Percentiles rank a stretch among this genome's conserved stretches.
Evolutionary conservation across 2,797 vertebrate genomes (phyloP).

Genomic region (Parotocinclus haroldoi): DNA sequence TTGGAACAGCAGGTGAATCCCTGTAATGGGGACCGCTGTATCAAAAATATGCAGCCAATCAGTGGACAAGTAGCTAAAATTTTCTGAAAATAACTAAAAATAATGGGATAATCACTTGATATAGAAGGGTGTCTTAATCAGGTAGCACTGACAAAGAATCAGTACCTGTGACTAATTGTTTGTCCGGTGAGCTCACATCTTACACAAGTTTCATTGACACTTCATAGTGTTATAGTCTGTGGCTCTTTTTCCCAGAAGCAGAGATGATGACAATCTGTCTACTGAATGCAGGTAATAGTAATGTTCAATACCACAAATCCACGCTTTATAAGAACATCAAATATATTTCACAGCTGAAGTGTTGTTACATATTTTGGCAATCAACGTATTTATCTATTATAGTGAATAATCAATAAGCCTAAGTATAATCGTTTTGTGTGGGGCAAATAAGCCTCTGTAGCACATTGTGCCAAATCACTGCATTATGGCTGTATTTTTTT

Average conservation of each 20-base stretch:
- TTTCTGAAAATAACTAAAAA: too few relatives aligned
- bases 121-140: too few relatives aligned
- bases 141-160: too few relatives aligned
- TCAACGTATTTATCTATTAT: constrained; percentile 4
- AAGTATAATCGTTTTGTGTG: constrained; percentile 2
- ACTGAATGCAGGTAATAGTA: neutral
- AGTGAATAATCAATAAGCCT: constrained; percentile 5
- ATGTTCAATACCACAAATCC: neutral
- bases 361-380: neutral
- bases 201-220: constrained; percentile 7
- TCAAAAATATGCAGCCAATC: too few relatives aligned
- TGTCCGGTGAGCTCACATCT: too few relatives aligned
- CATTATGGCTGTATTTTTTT: constrained; percentile 47
- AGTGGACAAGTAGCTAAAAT: too few relatives aligned
- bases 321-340: too few relatives aligned
- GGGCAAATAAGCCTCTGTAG: constrained; percentile 23
- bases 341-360: neutral
- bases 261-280: neutral
- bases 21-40: too few relatives aligned
- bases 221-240: neutral
- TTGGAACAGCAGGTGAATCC: too few relatives aligned
- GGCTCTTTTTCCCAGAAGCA: constrained; percentile 2
- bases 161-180: too few relatives aligned
- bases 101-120: too few relatives aligned
- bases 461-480: constrained; percentile 30